Percentiles rank a stretch among this genome's conserved stretches.
Conservation (phyloP, 2,797 vertebrate genomes). For the Hybognathus amarus region DNA sequence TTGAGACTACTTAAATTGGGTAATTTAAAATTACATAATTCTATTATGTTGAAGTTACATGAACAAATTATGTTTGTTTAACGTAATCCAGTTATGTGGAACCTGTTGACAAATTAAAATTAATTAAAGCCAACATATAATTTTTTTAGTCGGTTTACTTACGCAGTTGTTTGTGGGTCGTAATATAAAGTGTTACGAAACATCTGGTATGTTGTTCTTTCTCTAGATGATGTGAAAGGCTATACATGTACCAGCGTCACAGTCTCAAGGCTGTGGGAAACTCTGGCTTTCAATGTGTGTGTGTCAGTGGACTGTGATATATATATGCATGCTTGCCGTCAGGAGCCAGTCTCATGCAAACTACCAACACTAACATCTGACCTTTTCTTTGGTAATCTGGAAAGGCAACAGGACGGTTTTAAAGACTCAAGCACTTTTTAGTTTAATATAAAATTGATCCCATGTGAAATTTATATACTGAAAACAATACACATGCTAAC, state of each 20-base stretch:
- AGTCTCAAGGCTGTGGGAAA: background rate
- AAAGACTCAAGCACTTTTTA: background rate
- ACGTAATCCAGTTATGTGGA: too few relatives aligned
- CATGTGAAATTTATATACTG: background rate
- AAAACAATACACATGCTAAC: background rate
- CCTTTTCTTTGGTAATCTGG: background rate
- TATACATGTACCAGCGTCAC: background rate
- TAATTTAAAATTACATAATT: too few relatives aligned
- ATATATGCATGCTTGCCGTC: background rate
- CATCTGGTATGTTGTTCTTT: background rate
- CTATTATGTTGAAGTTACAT: too few relatives aligned
- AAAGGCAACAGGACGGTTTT: background rate
- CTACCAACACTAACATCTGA: background rate
- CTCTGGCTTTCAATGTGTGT: constrained; percentile 12
- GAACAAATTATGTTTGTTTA: too few relatives aligned
- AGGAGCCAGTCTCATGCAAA: background rate
- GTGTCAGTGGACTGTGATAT: constrained; percentile 15
- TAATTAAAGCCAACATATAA: too few relatives aligned
- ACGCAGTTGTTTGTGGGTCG: too few relatives aligned
- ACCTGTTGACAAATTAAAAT: too few relatives aligned
- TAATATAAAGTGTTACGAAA: too few relatives aligned
- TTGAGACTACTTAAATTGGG: too few relatives aligned
- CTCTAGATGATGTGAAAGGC: background rate
- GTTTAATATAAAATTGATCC: background rate
- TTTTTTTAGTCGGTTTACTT: too few relatives aligned